Evolutionary conservation across 1,140 invertebrate species (phyloP).

Genomic region (Artemia franciscana): DNA sequence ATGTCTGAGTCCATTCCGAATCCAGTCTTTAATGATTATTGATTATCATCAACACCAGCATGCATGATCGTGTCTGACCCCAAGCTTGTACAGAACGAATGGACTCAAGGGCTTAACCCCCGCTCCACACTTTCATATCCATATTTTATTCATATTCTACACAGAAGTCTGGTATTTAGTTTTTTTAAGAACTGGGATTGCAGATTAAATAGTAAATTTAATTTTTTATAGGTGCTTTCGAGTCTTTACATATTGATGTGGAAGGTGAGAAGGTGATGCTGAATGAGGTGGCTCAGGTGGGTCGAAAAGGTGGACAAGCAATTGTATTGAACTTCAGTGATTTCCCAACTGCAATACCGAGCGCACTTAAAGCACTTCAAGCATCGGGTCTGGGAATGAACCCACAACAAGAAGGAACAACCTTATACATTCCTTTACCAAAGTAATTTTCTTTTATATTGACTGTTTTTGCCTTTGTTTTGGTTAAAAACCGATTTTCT

Average conservation of each 20-base stretch:
- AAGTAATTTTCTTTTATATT: slow-evolving; percentile 31
- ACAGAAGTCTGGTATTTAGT: too few species aligned
- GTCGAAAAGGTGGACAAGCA: slow-evolving; percentile 60
- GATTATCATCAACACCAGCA: too few species aligned
- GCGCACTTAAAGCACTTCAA: slow-evolving; percentile 43
- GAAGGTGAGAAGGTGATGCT: slow-evolving; percentile 59
- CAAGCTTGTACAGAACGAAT: too few species aligned
- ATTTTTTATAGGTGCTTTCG: slow-evolving; percentile 42
- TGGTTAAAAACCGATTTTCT: not conserved
- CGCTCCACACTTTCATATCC: too few species aligned
- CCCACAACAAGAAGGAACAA: slow-evolving; percentile 81
- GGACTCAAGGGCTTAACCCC: too few species aligned
- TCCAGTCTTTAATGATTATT: too few species aligned
- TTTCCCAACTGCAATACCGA: slow-evolving; percentile 59
- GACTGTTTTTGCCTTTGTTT: not conserved
- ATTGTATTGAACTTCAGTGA: slow-evolving; percentile 53
- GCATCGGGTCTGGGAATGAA: slow-evolving; percentile 73
- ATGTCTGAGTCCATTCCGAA: too few species aligned
- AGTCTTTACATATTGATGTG: slow-evolving; percentile 42
- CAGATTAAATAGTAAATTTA: too few species aligned
- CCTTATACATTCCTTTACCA: slow-evolving; percentile 59
- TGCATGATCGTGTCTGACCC: too few species aligned
- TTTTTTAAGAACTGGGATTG: too few species aligned
- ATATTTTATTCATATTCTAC: too few species aligned
- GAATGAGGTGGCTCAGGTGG: slow-evolving; percentile 69